Evolutionary conservation across 2,113 vertebrate species (phyloP).

Genomic region (Aphyosemion australe): DNA sequence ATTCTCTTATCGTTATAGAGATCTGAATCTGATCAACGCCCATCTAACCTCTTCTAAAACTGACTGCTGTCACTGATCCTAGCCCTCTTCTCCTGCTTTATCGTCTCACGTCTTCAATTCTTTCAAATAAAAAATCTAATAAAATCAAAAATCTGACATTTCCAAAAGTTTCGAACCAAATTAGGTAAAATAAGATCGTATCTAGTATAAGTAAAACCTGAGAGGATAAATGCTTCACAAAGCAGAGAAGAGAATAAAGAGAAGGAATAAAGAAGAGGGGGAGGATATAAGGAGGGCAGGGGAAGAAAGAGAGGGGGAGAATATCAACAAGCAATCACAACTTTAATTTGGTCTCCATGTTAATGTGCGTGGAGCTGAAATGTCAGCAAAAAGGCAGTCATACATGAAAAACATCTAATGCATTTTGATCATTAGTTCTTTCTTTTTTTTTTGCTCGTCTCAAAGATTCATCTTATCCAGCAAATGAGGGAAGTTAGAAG

Average conservation of each 20-base stretch:
- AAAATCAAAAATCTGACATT: background rate
- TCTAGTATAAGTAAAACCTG: constrained; percentile 3
- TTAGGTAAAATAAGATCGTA: background rate
- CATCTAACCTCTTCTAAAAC: too few relatives aligned
- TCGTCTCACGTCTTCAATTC: too few relatives aligned
- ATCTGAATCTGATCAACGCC: too few relatives aligned
- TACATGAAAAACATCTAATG: constrained; percentile 83
- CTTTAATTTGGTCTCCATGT: constrained; percentile 82
- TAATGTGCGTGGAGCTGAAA: constrained; percentile 79
- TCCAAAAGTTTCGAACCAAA: too few relatives aligned
- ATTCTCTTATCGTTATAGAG: too few relatives aligned
- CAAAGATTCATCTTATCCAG: constrained; percentile 72
- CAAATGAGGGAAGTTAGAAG: constrained; percentile 64
- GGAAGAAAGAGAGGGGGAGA: constrained; percentile 23
- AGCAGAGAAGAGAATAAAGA: constrained; percentile 36
- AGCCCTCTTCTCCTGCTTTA: too few relatives aligned
- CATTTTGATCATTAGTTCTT: constrained; percentile 66
- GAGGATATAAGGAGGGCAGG: background rate
- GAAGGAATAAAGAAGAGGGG: background rate
- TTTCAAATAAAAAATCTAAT: too few relatives aligned
- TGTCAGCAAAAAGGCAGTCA: constrained; percentile 83
- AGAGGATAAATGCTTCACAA: constrained; percentile 43
- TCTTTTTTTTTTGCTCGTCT: constrained; percentile 34
- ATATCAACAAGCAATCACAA: constrained; percentile 81
- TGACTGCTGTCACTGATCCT: too few relatives aligned